These are phyloP conservation scores for Theonella swinhoei DNA, from an alignment of 37 sponge, comb jelly and placozoan species.

Conservation along the genomic window DNA sequence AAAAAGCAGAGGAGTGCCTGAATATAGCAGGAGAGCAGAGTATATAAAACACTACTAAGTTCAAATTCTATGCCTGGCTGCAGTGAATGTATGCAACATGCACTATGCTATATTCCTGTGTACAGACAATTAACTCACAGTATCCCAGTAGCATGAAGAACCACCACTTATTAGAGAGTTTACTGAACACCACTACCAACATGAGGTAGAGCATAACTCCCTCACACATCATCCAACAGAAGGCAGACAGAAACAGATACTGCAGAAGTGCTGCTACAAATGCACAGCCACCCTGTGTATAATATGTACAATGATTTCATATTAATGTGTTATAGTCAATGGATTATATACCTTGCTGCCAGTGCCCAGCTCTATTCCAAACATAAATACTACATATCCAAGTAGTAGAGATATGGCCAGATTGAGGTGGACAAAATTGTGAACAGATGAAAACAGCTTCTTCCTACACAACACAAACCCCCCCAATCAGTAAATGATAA, in stretches of 20 bases:
- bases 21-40: neutral
- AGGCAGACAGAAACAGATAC: constrained; percentile 34
- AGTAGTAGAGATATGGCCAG: constrained; percentile 12
- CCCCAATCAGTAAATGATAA: too few species aligned
- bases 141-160: constrained; percentile 25
- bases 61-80: too few species aligned
- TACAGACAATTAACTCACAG: constrained; percentile 31
- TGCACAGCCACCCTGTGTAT: constrained; percentile 13
- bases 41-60: too few species aligned
- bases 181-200: constrained; percentile 32
- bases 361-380: constrained; percentile 16
- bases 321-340: neutral
- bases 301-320: neutral
- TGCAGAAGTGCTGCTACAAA: constrained; percentile 30
- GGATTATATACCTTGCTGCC: constrained; percentile 1
- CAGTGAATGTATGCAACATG: too few species aligned
- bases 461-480: neutral
- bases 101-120: too few species aligned
- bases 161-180: constrained; percentile 26
- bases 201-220: constrained; percentile 44
- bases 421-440: constrained; percentile 16
- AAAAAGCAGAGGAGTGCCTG: constrained; percentile 20
- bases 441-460: constrained; percentile 8
- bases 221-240: constrained; percentile 47
- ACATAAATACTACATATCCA: constrained; percentile 9